These are phyloP conservation scores for Platichthys flesus DNA, from an alignment of 2,113 vertebrate species.

Conservation along the genomic window DNA sequence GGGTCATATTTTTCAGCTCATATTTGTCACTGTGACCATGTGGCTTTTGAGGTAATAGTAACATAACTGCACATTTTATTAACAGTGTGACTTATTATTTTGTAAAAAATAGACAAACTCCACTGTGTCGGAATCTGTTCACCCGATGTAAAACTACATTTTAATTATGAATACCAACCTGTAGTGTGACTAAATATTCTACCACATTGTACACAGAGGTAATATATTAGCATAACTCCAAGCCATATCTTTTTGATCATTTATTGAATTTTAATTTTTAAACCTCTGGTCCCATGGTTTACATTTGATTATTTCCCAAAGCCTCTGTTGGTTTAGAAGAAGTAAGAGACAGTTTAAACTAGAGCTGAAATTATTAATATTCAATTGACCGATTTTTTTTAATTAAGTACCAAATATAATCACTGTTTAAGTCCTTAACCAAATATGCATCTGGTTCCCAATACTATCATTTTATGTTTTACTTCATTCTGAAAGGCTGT, in stretches of 20 bases:
- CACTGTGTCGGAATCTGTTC: neutral
- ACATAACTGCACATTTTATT: too few species aligned
- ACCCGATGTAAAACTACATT: too few species aligned
- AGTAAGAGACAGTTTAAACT: neutral
- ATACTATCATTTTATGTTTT: too few species aligned
- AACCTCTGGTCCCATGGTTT: conserved; percentile 31
- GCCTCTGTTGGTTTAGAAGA: neutral
- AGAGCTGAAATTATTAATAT: conserved; percentile 9
- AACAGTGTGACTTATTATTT: too few species aligned
- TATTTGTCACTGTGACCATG: too few species aligned
- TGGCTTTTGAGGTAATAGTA: too few species aligned
- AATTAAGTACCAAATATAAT: neutral
- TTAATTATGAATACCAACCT: too few species aligned
- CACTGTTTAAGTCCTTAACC: neutral
- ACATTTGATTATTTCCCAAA: conserved; percentile 32
- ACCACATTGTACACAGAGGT: neutral
- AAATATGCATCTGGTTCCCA: neutral
- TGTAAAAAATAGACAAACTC: too few species aligned
- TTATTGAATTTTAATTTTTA: conserved; percentile 28
- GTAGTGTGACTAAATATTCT: conserved; percentile 2
- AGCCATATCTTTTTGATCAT: conserved; percentile 12
- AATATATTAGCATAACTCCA: conserved; percentile 29
- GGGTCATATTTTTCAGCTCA: neutral
- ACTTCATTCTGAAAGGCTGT: too few species aligned
- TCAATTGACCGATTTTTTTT: too few species aligned